A percentile compares a stretch with the other conserved stretches of the same genome.
Conservation (phyloP, 1,140 invertebrate genomes). For the Mercenaria mercenaria region DNA sequence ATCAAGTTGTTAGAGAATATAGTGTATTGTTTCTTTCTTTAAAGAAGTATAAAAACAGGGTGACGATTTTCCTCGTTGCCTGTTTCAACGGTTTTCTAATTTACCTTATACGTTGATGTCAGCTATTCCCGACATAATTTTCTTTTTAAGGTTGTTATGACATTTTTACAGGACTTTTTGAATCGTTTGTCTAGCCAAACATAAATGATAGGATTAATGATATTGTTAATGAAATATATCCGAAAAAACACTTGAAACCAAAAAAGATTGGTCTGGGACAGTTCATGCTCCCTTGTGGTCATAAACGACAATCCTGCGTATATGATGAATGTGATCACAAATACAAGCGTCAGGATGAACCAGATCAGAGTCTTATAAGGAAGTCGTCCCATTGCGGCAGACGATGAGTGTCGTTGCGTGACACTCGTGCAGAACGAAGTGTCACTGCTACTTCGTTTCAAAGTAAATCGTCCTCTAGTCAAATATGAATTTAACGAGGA, state of each 20-base stretch:
- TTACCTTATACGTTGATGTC: neutral
- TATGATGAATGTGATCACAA: conserved; percentile 52
- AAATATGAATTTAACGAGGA: neutral
- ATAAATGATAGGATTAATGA: conserved; percentile 68
- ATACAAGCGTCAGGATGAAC: conserved; percentile 65
- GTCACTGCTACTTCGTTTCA: neutral
- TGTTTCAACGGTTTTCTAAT: neutral
- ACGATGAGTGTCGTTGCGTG: neutral
- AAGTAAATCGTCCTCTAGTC: neutral
- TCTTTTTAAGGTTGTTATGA: neutral
- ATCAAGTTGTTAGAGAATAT: too few species aligned
- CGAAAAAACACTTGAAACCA: conserved; percentile 49
- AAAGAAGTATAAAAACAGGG: neutral
- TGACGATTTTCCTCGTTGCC: neutral
- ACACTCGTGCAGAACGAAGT: neutral
- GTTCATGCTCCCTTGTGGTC: conserved; percentile 40
- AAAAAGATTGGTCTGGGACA: conserved; percentile 11
- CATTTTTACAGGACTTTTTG: conserved; percentile 28
- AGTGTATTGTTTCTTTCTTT: too few species aligned
- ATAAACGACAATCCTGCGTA: conserved; percentile 38
- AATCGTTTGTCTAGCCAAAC: conserved; percentile 64
- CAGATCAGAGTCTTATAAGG: conserved; percentile 67
- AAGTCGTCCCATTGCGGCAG: neutral
- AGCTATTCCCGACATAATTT: neutral
- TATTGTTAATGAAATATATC: conserved; percentile 67